Base-by-base conservation (phyloP, 2,113 vertebrate species). In the Petrocephalus microphthalmus region DNA sequence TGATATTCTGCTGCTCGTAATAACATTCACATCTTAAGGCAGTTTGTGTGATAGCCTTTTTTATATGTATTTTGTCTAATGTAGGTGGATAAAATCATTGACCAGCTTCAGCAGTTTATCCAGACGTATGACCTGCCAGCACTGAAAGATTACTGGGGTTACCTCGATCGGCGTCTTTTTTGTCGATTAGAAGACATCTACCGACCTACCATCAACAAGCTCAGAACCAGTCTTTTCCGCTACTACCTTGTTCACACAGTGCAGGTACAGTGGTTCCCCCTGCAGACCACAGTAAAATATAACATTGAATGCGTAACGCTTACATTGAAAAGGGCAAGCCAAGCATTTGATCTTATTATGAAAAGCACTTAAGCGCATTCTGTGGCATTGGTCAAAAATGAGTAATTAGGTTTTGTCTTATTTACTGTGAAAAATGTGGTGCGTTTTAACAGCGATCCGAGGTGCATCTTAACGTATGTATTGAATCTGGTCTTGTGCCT, bases 31-130 rank as follows among this genome's bases (percentile, higher is more conserved):
- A 67, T 67, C 3, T 64, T 64, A 64, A 64, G 8, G 60, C 11
- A 67, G 3, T 67, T 67, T 67, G 60, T 67, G 10, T 67, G 60
- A 47, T 85, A 71, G 11, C 5, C 64, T 22, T 19, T 22, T 83
- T 45, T 83, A 49, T n/a, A n/a, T n/a, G 49, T 49, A 45, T 85
- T 85, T 17, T 20, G n/a, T 83, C 3, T 45, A 52, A 17, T 86
- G 2, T 91, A 99, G 98, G 98, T 99, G 93, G 98, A 99, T 93
- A 98, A 97, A 92, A 98, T 99, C 91, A 97, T 99, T 42, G 98
- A 99, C 0, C 98, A 99, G 94, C 93, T 99, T 85, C 97, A 97
- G 93, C 96, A 96, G 89, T 95, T 98, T 2, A 95, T 99, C 88
- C 97, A 97, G 92, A 94, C 88, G 89, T 98, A 95, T 1, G 98